Base-by-base conservation (phyloP, 2,113 vertebrate genomes). In the Eulemur rufifrons region DNA sequence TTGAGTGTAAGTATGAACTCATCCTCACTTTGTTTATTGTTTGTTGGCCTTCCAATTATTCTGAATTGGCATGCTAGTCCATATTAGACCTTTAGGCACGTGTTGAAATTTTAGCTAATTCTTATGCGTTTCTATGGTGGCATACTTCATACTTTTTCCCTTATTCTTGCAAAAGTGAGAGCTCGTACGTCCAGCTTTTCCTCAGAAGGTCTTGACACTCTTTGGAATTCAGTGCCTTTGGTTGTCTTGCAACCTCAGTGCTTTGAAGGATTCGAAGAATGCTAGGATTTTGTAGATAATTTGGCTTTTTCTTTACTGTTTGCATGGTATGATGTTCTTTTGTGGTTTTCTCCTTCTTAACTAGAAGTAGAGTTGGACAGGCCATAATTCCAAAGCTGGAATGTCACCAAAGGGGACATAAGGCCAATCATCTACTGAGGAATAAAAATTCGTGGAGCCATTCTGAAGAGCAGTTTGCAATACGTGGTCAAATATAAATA, bases 101-200 rank as follows among this genome's bases (percentile, higher is more conserved):
- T 29, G 27, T 20, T 86, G 32, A 56, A 17, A 18, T 20, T 23
- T 9, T 4, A 18, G n/a, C 82, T 64, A 37, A 50, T 39, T 13
- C 39, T 54, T 50, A 6, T 1, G 3, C 1, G 1, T 8, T 0
- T 23, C 42, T 15, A 17, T 29, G 27, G 8, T 23, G 3, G 2
- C 25, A 45, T 4, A 3, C 5, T 39, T 39, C 23, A 47, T 3
- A 8, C 37, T 25, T 27, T 73, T 39, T 27, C 21, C 27, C 18
- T 17, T 32, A 6, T 2, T 32, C 34, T 34, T 21, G 5, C 18
- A 2, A 9, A 2, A 39, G 5, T 69, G 21, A 68, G 2, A 32
- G 9, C 15, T 47, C 5, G 2, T 0, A 13, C 25, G 21, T 15
- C 64, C 71, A 27, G 5, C 32, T 86, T n/a, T 54, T 92, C 39